Evolutionary conservation across 2,888 invertebrate species (phyloP).

Genomic region (Thera britannica): DNA sequence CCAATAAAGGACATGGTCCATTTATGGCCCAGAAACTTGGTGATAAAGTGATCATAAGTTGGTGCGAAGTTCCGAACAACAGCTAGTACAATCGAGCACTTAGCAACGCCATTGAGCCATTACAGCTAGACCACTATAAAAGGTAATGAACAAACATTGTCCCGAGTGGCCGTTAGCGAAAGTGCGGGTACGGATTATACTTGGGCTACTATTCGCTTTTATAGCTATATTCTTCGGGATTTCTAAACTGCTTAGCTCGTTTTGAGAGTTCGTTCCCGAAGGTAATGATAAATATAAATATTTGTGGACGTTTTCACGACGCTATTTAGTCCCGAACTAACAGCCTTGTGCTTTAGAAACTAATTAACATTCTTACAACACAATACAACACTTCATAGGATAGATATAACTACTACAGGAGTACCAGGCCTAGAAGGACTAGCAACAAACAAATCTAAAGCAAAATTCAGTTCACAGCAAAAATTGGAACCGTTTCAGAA

Average conservation of each 20-base stretch:
- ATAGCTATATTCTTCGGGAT: slow-evolving; percentile 7
- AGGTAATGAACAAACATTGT: slow-evolving; percentile 44
- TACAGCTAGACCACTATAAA: slow-evolving; percentile 45
- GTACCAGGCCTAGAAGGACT: background rate
- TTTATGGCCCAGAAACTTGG: background rate
- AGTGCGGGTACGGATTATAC: slow-evolving; percentile 26
- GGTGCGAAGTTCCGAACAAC: slow-evolving; percentile 7
- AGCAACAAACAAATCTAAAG: background rate
- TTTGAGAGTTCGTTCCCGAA: background rate
- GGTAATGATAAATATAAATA: no score
- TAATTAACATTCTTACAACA: no score
- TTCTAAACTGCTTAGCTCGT: background rate
- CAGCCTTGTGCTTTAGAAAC: no score
- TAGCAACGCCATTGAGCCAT: slow-evolving; percentile 32
- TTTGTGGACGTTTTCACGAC: no score
- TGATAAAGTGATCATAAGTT: background rate
- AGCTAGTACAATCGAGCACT: slow-evolving; percentile 24
- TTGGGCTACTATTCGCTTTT: slow-evolving; percentile 10
- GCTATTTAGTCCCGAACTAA: no score
- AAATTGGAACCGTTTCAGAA: slow-evolving; percentile 14
- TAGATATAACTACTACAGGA: no score
- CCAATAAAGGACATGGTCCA: background rate
- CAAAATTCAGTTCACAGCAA: slow-evolving; percentile 7
- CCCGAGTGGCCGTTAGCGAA: slow-evolving; percentile 44
- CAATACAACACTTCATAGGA: no score